Evolutionary conservation across 1,140 invertebrate species (phyloP), one percentile per base, ranked within the genome.

Genomic region (Lepidurus packardi): DNA sequence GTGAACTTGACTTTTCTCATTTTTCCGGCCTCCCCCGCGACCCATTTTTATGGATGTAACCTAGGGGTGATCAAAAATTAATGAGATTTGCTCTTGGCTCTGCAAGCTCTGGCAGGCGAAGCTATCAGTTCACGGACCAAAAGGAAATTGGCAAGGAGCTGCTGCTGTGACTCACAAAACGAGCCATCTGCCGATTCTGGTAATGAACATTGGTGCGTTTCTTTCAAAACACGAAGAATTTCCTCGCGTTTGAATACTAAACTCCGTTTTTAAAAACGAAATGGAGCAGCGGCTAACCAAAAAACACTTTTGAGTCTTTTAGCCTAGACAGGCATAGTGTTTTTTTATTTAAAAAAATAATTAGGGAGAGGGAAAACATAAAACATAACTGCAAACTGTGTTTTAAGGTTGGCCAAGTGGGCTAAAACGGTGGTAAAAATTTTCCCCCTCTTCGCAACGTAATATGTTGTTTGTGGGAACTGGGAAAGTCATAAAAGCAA

Each of bases 81-180:
- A 65, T 65, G 53, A 65, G 53, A 65, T 65, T 65, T 21, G 53
- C 53, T 65, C 53, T n/a, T 65, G 53, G 53, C 53, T 21, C 53
- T 65, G 53, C 16, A 7, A 65, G 7, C 16, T n/a, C 16, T 65
- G 16, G 53, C 53, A 34, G 34, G 34, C 34, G 34, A 34, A 34
- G 34, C 34, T 34, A 34, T 34, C 34, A 34, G 34, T 34, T 34
- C 34, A 34, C 34, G 3, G 34, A 34, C 34, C 53, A 7, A 65
- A 9, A 7, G 53, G 6, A 65, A 65, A 65, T 65, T 65, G 53
- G 53, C 53, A 21, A 9, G 34, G 34, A 34, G 34, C 34, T 34
- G 53, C 21, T 65, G 16, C 16, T n/a, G 53, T 65, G 53, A 65
- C 53, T 65, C 53, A 65, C 53, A 9, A 65, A 65, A 65, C 53